A percentile compares a stretch with the other conserved stretches of the same genome.
These are phyloP conservation scores for Scaptomyza hsui DNA, from an alignment of 1,140 invertebrate species.

Conservation along the genomic window DNA sequence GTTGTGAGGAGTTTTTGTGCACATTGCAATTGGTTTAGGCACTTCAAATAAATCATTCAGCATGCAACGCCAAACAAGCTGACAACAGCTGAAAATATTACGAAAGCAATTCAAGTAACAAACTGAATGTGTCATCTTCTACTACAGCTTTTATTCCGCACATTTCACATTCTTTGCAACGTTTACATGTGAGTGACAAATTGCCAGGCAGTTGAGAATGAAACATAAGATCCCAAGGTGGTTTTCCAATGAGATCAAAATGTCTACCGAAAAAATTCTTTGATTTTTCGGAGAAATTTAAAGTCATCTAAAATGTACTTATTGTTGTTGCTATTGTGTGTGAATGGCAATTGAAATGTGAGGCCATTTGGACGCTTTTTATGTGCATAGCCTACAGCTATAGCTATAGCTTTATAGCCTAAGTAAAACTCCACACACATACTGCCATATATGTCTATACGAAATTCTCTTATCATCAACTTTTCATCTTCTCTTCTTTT, in stretches of 20 bases:
- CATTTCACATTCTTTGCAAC: background rate
- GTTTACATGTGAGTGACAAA: conserved; percentile 14
- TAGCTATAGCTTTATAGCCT: background rate
- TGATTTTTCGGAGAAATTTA: too few relatives aligned
- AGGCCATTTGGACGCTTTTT: conserved; percentile 61
- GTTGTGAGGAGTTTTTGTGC: conserved; percentile 21
- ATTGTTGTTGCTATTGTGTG: background rate
- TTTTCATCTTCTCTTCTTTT: conserved; percentile 8
- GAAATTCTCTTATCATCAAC: conserved; percentile 21
- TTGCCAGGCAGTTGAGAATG: background rate
- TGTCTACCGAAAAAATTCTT: too few relatives aligned
- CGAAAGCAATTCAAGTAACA: conserved; percentile 7
- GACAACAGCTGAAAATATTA: conserved; percentile 24
- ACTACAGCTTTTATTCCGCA: background rate
- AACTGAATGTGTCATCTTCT: conserved; percentile 6
- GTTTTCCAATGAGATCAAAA: background rate
- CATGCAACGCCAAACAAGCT: conserved; percentile 28
- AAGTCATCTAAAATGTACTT: too few relatives aligned
- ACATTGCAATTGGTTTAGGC: conserved; percentile 36
- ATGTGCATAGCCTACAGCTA: conserved; percentile 39
- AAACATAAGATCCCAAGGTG: background rate
- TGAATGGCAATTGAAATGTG: conserved; percentile 69
- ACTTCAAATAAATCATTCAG: conserved; percentile 46
- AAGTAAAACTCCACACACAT: conserved; percentile 7
- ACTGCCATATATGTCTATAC: background rate